These are phyloP conservation scores for Amphipoea oculea DNA, from an alignment of 2,888 invertebrate genomes.

Conservation along the genomic window DNA sequence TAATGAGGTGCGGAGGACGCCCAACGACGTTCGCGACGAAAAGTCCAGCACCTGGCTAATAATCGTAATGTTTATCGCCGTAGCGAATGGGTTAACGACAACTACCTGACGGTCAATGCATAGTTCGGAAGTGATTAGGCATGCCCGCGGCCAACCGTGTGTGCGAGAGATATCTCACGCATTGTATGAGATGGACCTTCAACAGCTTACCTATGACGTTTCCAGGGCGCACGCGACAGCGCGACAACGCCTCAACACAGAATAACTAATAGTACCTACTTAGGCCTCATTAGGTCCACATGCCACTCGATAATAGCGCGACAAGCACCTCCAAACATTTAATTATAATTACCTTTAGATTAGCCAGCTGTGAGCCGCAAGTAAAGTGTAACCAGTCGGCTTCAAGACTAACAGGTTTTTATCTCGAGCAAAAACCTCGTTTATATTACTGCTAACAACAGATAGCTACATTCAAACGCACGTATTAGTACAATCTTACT, in stretches of 20 bases:
- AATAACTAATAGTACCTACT: too few species aligned
- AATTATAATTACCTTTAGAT: constrained; percentile 27
- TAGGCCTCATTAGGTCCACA: neutral
- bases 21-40: too few species aligned
- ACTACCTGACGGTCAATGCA: too few species aligned
- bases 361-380: constrained; percentile 11
- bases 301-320: neutral
- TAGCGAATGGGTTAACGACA: too few species aligned
- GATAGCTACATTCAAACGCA: constrained; percentile 18
- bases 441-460: constrained; percentile 16
- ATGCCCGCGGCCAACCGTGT: neutral
- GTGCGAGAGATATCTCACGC: neutral
- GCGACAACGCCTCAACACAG: neutral
- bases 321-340: constrained; percentile 26
- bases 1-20: too few species aligned
- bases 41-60: too few species aligned
- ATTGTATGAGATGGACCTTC: neutral
- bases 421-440: constrained; percentile 24
- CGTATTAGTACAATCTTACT: neutral
- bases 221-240: constrained; percentile 30
- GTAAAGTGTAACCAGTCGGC: constrained; percentile 24
- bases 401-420: constrained; percentile 53
- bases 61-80: too few species aligned
- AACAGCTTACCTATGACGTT: neutral
- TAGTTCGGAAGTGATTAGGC: neutral